These are phyloP conservation scores for Xiphophorus couchianus DNA, from an alignment of 2,113 vertebrate species.

Conservation along the genomic window DNA sequence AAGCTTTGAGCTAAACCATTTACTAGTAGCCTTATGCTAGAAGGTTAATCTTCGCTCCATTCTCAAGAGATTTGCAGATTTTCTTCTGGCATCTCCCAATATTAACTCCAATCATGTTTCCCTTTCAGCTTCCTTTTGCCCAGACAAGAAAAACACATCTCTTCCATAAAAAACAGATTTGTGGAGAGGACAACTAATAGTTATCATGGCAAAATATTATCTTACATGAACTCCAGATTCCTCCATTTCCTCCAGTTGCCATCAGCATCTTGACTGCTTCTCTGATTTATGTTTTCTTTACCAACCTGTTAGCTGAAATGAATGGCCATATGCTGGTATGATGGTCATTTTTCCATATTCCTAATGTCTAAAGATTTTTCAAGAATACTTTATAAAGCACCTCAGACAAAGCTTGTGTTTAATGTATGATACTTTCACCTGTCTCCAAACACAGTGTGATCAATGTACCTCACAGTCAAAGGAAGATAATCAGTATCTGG, in stretches of 20 bases:
- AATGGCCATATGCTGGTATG: not conserved
- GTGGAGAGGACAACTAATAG: no score
- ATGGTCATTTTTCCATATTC: not conserved
- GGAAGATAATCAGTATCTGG: constrained; percentile 63
- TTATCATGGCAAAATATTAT: no score
- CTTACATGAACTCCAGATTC: no score
- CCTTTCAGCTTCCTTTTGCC: not conserved
- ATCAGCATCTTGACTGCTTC: not conserved
- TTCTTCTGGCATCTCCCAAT: not conserved
- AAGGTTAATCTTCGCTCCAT: no score
- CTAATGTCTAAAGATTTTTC: not conserved
- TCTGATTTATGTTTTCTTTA: not conserved
- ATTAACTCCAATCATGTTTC: not conserved
- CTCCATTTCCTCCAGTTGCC: no score
- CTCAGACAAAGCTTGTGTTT: not conserved
- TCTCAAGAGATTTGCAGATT: not conserved
- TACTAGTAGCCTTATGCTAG: no score
- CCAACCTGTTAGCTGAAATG: not conserved
- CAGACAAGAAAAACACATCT: not conserved
- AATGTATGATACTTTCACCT: constrained; percentile 62
- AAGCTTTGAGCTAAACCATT: not conserved
- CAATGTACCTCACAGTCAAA: constrained; percentile 61
- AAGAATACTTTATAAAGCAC: not conserved
- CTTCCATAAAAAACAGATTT: no score
- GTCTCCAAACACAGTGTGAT: constrained; percentile 51